phyloP scores from a whole-genome alignment of 2,797 vertebrate genomes.

The Phyllotis vaccarum region DNA sequence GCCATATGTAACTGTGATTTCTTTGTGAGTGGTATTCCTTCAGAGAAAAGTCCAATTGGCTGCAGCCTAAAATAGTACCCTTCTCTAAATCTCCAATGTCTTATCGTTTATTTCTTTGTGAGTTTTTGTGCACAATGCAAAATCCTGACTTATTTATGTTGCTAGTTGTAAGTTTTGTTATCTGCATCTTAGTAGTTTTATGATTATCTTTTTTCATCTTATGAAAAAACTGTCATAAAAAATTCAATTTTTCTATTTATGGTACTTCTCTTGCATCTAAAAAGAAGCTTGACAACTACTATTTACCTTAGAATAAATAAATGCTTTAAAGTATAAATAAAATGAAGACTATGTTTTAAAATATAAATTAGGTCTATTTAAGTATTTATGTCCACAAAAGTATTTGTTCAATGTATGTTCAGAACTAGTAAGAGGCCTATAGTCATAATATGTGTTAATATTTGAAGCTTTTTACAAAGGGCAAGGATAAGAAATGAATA shows the following conservation, averaged over 20 bases:
- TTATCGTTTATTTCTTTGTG: not conserved
- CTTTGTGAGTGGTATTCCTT: not conserved
- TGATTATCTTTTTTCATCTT: not conserved
- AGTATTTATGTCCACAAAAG: not conserved
- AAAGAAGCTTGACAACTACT: not conserved
- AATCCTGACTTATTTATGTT: not conserved
- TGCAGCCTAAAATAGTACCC: not conserved
- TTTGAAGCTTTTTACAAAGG: not conserved
- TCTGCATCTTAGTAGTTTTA: not conserved
- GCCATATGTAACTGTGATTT: not conserved
- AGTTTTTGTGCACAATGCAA: not conserved
- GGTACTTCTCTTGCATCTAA: not conserved
- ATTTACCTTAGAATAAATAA: not conserved
- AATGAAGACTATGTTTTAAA: not conserved
- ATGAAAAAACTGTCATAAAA: not conserved
- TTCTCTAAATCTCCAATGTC: not conserved
- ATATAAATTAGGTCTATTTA: not conserved
- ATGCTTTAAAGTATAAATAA: not conserved
- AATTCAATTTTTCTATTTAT: not conserved
- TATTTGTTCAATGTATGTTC: not conserved
- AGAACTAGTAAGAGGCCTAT: not conserved
- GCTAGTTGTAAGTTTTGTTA: not conserved
- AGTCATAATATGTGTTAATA: not conserved
- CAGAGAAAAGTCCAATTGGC: not conserved
- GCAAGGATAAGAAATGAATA: not conserved